These are phyloP conservation scores for Tanytarsus gracilentus DNA, from an alignment of 2,888 invertebrate species.

Conservation along the genomic window DNA sequence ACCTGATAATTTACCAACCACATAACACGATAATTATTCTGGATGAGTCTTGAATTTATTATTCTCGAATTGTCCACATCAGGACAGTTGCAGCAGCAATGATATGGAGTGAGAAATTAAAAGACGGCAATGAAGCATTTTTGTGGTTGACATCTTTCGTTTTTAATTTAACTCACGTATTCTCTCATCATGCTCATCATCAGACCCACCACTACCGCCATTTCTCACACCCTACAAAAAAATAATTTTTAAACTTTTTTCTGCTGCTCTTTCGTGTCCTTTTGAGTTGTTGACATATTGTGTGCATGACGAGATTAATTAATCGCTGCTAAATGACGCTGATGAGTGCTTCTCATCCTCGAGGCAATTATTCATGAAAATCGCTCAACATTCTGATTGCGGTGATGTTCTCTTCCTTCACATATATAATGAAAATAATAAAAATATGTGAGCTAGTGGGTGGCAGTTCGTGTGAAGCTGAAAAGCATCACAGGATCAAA, in stretches of 20 bases:
- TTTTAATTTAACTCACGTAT: constrained; percentile 26
- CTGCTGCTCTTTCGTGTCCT: neutral
- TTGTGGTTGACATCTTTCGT: constrained; percentile 22
- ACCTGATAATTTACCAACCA: no score
- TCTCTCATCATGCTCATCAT: constrained; percentile 2
- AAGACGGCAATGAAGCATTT: neutral
- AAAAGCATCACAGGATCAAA: no score
- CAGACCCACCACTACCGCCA: neutral
- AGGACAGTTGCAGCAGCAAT: no score
- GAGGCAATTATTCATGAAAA: no score
- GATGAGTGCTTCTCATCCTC: constrained; percentile 7
- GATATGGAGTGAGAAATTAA: neutral
- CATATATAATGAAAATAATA: no score
- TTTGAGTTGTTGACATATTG: constrained; percentile 10
- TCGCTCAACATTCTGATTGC: neutral
- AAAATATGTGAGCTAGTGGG: no score
- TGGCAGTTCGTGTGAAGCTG: no score
- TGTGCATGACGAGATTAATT: constrained; percentile 26
- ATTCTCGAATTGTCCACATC: constrained; percentile 14
- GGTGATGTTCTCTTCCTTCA: no score
- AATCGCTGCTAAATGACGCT: constrained; percentile 19
- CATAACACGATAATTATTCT: no score
- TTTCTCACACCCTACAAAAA: neutral
- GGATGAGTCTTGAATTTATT: constrained; percentile 5
- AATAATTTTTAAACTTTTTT: constrained; percentile 1